These are phyloP conservation scores for Illadopsis cleaveri DNA, from an alignment of 2,113 vertebrate species.

Conservation along the genomic window DNA sequence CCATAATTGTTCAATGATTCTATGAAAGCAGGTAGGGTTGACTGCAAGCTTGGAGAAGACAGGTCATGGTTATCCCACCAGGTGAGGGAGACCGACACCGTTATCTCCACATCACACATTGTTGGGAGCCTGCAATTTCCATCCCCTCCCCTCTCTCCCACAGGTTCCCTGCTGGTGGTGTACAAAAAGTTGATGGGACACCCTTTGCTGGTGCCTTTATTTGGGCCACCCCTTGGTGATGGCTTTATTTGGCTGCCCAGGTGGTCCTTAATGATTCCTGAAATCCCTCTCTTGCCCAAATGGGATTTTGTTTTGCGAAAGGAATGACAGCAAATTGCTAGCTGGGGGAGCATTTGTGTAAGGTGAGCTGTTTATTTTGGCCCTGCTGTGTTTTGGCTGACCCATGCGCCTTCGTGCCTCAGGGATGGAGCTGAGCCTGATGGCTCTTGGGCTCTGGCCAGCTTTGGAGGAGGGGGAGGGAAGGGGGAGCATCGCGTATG, in stretches of 20 bases:
- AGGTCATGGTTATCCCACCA: neutral
- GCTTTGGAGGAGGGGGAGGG: neutral
- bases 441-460: neutral
- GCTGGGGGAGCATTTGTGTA: neutral
- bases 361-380: slow-evolving; percentile 50
- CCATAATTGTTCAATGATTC: neutral
- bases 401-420: neutral
- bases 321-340: slow-evolving; percentile 6
- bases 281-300: neutral
- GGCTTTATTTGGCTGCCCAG: neutral
- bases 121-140: fast-evolving
- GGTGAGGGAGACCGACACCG: neutral
- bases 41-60: neutral
- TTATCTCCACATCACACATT: neutral
- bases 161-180: neutral
- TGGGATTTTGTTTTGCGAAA: slow-evolving; percentile 29
- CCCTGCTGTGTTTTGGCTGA: slow-evolving; percentile 32
- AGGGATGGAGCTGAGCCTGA: neutral
- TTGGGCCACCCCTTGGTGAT: neutral
- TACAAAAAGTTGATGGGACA: neutral
- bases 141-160: fast-evolving
- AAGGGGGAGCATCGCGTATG: neutral
- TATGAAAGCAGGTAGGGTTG: neutral
- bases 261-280: slow-evolving; percentile 8
- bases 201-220: neutral